phyloP scores from a whole-genome alignment of 2,797 vertebrate genomes.

The Bradypodion ventrale region DNA sequence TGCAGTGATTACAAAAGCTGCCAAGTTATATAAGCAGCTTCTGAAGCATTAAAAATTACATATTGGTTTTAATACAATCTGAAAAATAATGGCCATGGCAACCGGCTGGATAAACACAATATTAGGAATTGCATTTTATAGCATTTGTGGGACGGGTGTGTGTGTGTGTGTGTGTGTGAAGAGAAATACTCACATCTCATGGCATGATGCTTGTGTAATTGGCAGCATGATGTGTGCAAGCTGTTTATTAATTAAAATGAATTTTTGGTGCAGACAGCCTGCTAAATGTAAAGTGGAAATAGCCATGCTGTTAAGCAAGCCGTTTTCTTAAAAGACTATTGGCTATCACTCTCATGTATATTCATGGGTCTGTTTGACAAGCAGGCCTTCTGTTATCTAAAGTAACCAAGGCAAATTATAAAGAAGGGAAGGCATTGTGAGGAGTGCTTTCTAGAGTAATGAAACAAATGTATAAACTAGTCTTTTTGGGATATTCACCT shows the following conservation, averaged over 20 bases:
- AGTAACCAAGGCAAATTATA: neutral
- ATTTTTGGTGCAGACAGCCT: neutral
- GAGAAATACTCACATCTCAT: neutral
- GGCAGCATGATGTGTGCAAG: constrained; percentile 19
- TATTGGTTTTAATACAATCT: rapidly evolving
- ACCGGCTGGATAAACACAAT: rapidly evolving
- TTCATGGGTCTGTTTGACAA: neutral
- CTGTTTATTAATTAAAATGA: constrained; percentile 47
- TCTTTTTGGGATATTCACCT: neutral
- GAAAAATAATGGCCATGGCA: neutral
- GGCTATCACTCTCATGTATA: constrained; percentile 30
- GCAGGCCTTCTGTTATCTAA: neutral
- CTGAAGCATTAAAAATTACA: rapidly evolving
- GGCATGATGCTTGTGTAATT: constrained; percentile 17
- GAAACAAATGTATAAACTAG: neutral
- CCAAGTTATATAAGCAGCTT: neutral
- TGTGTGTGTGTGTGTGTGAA: no score
- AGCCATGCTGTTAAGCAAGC: neutral
- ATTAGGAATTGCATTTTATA: neutral
- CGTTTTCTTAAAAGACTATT: constrained; percentile 18
- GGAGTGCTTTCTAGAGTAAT: neutral
- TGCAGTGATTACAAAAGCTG: rapidly evolving
- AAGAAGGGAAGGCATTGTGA: constrained; percentile 19
- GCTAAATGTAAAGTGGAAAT: neutral
- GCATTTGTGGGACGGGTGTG: neutral